A percentile compares a stretch with the other conserved stretches of the same genome.
Evolutionary conservation across 2,888 invertebrate species (phyloP).

Genomic region (Thecophora atra): DNA sequence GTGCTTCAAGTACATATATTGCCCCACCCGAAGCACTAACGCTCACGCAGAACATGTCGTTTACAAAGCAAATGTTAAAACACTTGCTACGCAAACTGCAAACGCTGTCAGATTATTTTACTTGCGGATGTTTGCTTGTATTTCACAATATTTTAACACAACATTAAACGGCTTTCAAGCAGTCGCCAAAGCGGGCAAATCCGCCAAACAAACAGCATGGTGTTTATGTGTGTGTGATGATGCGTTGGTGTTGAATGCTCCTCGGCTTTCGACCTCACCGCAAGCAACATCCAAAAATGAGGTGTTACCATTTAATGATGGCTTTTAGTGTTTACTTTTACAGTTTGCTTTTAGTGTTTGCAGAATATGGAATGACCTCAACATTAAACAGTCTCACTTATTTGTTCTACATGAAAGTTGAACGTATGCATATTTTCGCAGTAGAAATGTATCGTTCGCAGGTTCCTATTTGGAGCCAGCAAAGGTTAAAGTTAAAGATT

Average conservation of each 20-base stretch:
- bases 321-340: background rate
- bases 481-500: no score
- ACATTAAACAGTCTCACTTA: no score
- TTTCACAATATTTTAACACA: slow-evolving; percentile 11
- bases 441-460: no score
- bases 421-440: no score
- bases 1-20: background rate
- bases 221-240: background rate
- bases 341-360: no score
- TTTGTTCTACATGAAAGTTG: no score
- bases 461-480: no score
- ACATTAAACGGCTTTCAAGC: slow-evolving; percentile 3
- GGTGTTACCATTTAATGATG: background rate
- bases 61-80: background rate
- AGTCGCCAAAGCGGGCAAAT: background rate
- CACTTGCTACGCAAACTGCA: background rate
- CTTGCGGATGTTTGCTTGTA: slow-evolving; percentile 2
- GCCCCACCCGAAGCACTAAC: background rate
- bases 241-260: background rate
- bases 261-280: background rate
- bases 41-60: background rate
- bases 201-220: background rate
- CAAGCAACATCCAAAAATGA: background rate
- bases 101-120: background rate
- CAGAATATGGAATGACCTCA: no score